Base-by-base conservation (phyloP, 2,113 vertebrate genomes). In the Leptobrachium leishanense region DNA sequence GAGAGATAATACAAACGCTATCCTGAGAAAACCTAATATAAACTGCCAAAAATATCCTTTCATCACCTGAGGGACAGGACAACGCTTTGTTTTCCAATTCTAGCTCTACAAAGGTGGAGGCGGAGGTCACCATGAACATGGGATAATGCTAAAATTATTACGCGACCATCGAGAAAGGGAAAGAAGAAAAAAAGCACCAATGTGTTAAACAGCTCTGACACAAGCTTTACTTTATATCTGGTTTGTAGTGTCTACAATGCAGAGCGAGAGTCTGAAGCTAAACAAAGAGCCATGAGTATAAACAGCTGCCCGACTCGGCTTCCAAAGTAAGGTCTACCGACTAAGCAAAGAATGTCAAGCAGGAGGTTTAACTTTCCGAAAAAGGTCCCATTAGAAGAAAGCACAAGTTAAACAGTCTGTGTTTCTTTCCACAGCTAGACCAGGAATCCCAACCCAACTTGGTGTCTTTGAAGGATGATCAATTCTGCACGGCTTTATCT, bases 1-100 rank as follows among this genome's bases (percentile, higher is more conserved):
- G 6, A 59, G 13, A 59, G 55, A 13, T 64, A 53, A 74, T 74
- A 46, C n/a, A 74, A 43, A 74, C 10, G 55, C 55, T 59, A 59
- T 1, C 2, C 55, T 59, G 55, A 59, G 55, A 59, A 59, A 8
- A 59, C 10, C 55, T 59, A 59, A 13, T 59, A 59, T 11, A 59
- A 59, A 15, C 55, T 59, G 55, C 55, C 55, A 59, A 59, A 59
- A 59, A 59, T 59, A 59, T 13, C 55, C 55, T 15, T 59, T 59
- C 3, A 15, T 59, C 55, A 59, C 55, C 55, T 59, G 55, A 59
- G 46, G 46, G 55, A 59, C 55, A 8, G 46, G 13, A 59, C 55
- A 59, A 12, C 55, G 1, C 46, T 50, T 50, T 50, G 46, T 50
- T 50, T 50, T 50, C 46, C 46, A 50, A 50, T 5, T 59, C 2